These are phyloP conservation scores for Diarsia brunnea DNA, from an alignment of 2,888 invertebrate genomes.

Conservation along the genomic window DNA sequence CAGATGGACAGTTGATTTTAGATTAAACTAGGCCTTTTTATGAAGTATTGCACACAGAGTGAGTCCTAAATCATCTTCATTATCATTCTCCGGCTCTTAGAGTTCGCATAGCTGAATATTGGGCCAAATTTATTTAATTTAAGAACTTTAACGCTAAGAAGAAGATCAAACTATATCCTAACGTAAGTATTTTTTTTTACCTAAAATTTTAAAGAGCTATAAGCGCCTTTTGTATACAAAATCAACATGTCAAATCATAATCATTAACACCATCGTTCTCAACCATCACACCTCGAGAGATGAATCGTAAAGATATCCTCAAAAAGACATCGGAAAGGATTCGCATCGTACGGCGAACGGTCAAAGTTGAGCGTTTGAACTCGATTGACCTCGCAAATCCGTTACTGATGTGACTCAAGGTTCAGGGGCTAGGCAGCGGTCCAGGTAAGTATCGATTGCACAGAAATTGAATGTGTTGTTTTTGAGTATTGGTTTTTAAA, in stretches of 20 bases:
- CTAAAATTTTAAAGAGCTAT: too few relatives aligned
- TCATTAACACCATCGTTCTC: slow-evolving; percentile 58
- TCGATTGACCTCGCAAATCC: slow-evolving; percentile 82
- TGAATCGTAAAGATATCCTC: slow-evolving; percentile 56
- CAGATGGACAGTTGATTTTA: background rate
- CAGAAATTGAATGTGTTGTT: slow-evolving; percentile 21
- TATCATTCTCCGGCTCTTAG: too few relatives aligned
- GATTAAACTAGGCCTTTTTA: background rate
- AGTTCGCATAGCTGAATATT: too few relatives aligned
- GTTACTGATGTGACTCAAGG: slow-evolving; percentile 61
- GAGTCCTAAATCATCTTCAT: background rate
- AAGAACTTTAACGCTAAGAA: too few relatives aligned
- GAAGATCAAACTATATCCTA: too few relatives aligned
- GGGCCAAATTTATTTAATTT: too few relatives aligned
- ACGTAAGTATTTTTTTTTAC: too few relatives aligned
- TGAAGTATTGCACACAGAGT: background rate
- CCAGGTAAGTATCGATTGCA: slow-evolving; percentile 39
- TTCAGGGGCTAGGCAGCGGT: slow-evolving; percentile 52
- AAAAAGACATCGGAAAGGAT: slow-evolving; percentile 53
- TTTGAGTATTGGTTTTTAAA: slow-evolving; percentile 2
- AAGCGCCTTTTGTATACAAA: too few relatives aligned
- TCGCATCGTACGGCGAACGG: slow-evolving; percentile 73
- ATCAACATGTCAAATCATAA: slow-evolving; percentile 35
- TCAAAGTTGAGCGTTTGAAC: slow-evolving; percentile 87
- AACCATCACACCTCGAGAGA: slow-evolving; percentile 57